Base-by-base conservation (phyloP, 1,140 invertebrate genomes). In the Eueides isabella region DNA sequence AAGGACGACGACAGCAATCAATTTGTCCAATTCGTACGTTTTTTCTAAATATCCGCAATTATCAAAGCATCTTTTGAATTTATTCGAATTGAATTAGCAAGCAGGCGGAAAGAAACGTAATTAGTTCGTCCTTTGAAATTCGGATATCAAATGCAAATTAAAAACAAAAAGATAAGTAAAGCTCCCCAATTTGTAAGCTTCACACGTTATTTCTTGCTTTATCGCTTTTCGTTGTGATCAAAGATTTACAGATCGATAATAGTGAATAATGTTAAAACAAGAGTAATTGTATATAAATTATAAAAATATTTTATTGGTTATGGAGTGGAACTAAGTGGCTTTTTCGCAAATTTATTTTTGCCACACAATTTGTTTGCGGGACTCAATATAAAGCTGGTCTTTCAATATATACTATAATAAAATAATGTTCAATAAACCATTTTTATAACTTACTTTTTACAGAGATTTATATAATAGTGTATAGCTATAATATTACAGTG, bases 1-100 rank as follows among this genome's bases (percentile, higher is more conserved):
- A 84, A 82, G 77, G 76, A 78, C 76, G 79, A 76, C 73, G 80
- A 78, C 77, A 78, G 81, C 85, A 83, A 89, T 88, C 83, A 86
- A 85, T 88, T 83, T 78, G 80, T 85, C 74, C 73, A 77, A 81
- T 85, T 86, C 80, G 74, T 74, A 80, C 74, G 67, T 80, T 80
- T 83, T 80, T 79, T 78, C 69, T 19, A 81, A 80, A 70, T 75
- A 71, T 41, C 68, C 55, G 67, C 67, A 69, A 69, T 69, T 69
- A 69, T 70, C 55, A 63, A 62, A 38, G 61, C 31, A 61, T 61
- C 67, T 69, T 69, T 69, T 61, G 67, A 61, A 63, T 63, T n/a
- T 30, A 29, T 30, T 63, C 19, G 61, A 63, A 63, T 63, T 55
- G 48, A 55, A 55, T 55, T 48, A 28, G 6, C 66, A 67, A 48